Evolutionary conservation across 2,797 vertebrate species (phyloP), one percentile per base, ranked within the genome.

Genomic region (Silurus lanzhouensis): DNA sequence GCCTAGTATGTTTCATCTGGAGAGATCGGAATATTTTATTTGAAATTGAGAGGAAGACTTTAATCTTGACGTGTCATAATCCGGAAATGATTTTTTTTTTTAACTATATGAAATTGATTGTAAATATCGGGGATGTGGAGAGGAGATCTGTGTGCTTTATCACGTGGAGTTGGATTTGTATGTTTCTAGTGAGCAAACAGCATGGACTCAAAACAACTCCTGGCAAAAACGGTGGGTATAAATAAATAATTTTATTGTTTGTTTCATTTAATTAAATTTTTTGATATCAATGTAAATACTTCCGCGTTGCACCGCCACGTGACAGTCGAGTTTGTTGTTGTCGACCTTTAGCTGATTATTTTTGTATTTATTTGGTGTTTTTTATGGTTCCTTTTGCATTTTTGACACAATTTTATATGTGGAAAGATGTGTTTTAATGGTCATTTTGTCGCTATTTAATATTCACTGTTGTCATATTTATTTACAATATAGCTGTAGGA

Each of bases 141-240:
- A 57, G 1, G 22, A 61, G 2, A 63, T 79, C 46, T 17, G 6
- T 64, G 22, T 4, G 12, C 13, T 64, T 80, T 48, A 66, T 38
- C 1, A 22, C 38, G 14, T 27, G 52, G 13, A 6, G 61, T n/a
- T 63, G 12, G 17, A 5, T 55, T 58, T 25, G 8, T 19, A 19
- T 13, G 68, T 48, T 61, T 67, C n/a, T 60, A 64, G 19, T 25
- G 44, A 19, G n/a, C 12, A 48, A 10, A 3, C 12, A 57, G 14
- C 2, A 89, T 89, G 85, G 89, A 76, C 46, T 85, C 87, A 48
- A 83, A 55, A 25, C 83, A 83, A 13, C 25, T 58, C 38, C 12
- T 68, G 25, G 20, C 44, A 10, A 58, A 75, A 19, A 46, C 67
- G 74, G 89, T 89, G 64, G 9, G 89, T 87, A 67, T 77, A 67